Evolutionary conservation across 2,113 vertebrate genomes (phyloP).

Genomic region (Polypterus senegalus): DNA sequence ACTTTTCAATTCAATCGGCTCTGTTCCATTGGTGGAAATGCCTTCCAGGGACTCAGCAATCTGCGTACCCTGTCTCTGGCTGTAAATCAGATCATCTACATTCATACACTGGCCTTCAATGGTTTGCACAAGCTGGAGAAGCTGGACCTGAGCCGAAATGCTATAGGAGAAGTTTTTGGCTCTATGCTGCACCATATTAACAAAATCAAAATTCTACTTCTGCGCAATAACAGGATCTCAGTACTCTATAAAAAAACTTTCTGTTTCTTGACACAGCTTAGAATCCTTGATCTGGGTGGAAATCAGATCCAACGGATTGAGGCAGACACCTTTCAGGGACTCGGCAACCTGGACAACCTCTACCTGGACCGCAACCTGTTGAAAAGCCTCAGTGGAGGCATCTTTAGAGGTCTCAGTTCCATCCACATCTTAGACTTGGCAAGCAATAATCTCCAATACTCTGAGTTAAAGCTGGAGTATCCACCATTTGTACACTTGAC

Average conservation of each 20-base stretch:
- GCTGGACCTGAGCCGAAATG: slow-evolving; percentile 6
- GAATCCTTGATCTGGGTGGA: slow-evolving; percentile 4
- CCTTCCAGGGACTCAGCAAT: not conserved
- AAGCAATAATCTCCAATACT: slow-evolving; percentile 12
- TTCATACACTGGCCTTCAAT: not conserved
- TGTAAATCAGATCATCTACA: slow-evolving; percentile 11
- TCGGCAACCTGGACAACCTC: slow-evolving; percentile 5
- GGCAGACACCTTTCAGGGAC: not conserved
- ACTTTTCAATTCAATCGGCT: slow-evolving; percentile 8
- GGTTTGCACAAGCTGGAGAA: slow-evolving; percentile 3
- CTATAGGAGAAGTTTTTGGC: slow-evolving; percentile 1
- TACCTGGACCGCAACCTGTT: slow-evolving; percentile 15
- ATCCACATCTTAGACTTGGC: slow-evolving; percentile 14
- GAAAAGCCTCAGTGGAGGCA: not conserved
- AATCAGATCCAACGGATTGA: slow-evolving; percentile 4
- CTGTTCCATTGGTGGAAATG: not conserved
- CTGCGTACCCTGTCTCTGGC: not conserved
- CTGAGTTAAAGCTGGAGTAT: too few species aligned
- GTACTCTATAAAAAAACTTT: slow-evolving; percentile 3
- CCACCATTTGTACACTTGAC: slow-evolving; percentile 1
- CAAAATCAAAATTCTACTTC: slow-evolving; percentile 4
- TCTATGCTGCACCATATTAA: not conserved
- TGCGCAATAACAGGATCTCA: slow-evolving; percentile 12
- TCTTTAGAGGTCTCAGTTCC: slow-evolving; percentile 8
- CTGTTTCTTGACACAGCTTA: not conserved